Percentiles rank a stretch among this genome's conserved stretches.
Evolutionary conservation across 1,140 invertebrate species (phyloP).

Genomic region (Tetragnatha versicolor): DNA sequence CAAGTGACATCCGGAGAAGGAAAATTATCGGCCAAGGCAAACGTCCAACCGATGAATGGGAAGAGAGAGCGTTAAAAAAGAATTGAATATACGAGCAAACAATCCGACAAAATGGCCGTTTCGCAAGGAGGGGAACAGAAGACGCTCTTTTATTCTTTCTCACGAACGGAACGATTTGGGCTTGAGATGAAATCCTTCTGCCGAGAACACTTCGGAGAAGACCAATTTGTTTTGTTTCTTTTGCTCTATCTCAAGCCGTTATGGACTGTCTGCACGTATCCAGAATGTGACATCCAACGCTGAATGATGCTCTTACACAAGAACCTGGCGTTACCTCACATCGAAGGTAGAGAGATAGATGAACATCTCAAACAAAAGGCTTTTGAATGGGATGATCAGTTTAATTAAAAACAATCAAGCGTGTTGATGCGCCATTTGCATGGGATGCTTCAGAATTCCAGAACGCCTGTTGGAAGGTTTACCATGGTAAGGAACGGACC

Average conservation of each 20-base stretch:
- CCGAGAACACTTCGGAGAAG: no score
- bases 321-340: no score
- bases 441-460: background rate
- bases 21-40: slow-evolving; percentile 6
- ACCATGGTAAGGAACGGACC: no score
- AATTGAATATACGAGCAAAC: background rate
- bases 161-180: background rate
- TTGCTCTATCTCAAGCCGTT: no score
- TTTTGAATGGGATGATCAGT: no score
- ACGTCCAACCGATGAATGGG: background rate
- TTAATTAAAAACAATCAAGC: slow-evolving; percentile 19
- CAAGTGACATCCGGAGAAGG: background rate
- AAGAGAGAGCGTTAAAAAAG: background rate
- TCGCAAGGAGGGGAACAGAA: background rate
- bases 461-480: background rate
- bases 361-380: no score
- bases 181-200: no score
- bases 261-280: background rate
- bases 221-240: slow-evolving; percentile 1
- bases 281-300: background rate
- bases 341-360: no score
- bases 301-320: no score
- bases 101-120: background rate
- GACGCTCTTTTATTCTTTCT: background rate
- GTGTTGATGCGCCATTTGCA: no score